These are phyloP conservation scores for Esox lucius DNA, from an alignment of 2,797 vertebrate species.

Conservation along the genomic window DNA sequence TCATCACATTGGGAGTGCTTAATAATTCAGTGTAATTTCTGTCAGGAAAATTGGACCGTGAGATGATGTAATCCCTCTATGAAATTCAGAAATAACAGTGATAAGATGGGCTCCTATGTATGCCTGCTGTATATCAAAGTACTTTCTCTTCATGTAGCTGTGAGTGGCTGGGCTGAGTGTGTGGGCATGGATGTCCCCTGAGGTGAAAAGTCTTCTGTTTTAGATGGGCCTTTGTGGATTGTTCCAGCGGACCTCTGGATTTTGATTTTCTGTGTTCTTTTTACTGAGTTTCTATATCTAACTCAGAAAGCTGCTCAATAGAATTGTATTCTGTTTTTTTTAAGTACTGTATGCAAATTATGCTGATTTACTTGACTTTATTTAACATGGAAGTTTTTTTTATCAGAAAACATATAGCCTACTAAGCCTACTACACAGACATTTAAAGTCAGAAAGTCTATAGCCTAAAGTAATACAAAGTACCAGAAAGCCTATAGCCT, in stretches of 20 bases:
- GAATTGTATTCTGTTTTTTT: neutral
- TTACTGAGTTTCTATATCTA: neutral
- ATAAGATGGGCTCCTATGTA: neutral
- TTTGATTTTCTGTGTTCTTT: neutral
- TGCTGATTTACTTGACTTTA: too few species aligned
- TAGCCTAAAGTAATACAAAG: neutral
- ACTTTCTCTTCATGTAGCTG: neutral
- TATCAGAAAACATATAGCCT: too few species aligned
- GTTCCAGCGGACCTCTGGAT: neutral
- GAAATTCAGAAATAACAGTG: constrained; percentile 31
- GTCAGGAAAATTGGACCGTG: constrained; percentile 37
- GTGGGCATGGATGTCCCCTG: neutral
- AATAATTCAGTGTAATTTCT: constrained; percentile 39
- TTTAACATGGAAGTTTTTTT: too few species aligned
- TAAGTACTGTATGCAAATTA: too few species aligned
- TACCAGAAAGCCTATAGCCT: neutral
- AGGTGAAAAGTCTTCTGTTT: neutral
- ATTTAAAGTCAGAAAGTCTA: too few species aligned
- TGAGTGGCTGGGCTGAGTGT: neutral
- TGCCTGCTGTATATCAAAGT: neutral
- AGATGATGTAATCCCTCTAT: constrained; percentile 47
- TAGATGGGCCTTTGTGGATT: constrained; percentile 3
- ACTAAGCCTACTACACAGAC: too few species aligned
- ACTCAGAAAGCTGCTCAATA: neutral
- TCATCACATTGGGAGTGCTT: constrained; percentile 33